These are phyloP conservation scores for Eristalis intricaria DNA, from an alignment of 2,888 invertebrate genomes.

Conservation along the genomic window DNA sequence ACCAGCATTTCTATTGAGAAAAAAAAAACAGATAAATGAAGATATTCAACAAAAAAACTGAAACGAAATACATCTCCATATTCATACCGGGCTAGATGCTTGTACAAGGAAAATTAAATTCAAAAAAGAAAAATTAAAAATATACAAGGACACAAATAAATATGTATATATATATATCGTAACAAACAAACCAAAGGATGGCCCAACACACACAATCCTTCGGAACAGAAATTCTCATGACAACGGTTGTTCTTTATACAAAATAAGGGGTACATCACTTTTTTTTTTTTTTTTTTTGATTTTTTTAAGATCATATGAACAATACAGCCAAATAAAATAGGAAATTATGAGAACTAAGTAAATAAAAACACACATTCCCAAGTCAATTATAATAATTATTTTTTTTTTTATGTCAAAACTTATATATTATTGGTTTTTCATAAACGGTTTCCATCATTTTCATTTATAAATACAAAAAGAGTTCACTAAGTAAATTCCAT, in stretches of 20 bases:
- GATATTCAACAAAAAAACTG: not conserved
- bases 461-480: slow-evolving; percentile 56
- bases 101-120: slow-evolving; percentile 54
- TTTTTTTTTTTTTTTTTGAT: not conserved
- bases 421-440: slow-evolving; percentile 50
- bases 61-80: slow-evolving; percentile 51
- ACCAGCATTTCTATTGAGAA: slow-evolving; percentile 48
- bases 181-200: slow-evolving; percentile 63
- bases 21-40: slow-evolving; percentile 4
- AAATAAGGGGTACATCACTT: slow-evolving; percentile 11
- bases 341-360: slow-evolving; percentile 42
- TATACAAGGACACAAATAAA: slow-evolving; percentile 49
- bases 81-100: slow-evolving; percentile 68
- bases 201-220: slow-evolving; percentile 55
- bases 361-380: slow-evolving; percentile 70
- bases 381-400: slow-evolving; percentile 49
- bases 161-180: slow-evolving; percentile 22
- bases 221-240: slow-evolving; percentile 62
- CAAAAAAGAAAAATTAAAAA: slow-evolving; percentile 18
- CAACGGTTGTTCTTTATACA: slow-evolving; percentile 51
- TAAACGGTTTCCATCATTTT: slow-evolving; percentile 45
- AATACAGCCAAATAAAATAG: slow-evolving; percentile 58
- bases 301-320: slow-evolving; percentile 19
- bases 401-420: slow-evolving; percentile 42
- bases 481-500: slow-evolving; percentile 45